phyloP scores from a whole-genome alignment of 2,113 vertebrate species.

The Apteryx owenii region DNA sequence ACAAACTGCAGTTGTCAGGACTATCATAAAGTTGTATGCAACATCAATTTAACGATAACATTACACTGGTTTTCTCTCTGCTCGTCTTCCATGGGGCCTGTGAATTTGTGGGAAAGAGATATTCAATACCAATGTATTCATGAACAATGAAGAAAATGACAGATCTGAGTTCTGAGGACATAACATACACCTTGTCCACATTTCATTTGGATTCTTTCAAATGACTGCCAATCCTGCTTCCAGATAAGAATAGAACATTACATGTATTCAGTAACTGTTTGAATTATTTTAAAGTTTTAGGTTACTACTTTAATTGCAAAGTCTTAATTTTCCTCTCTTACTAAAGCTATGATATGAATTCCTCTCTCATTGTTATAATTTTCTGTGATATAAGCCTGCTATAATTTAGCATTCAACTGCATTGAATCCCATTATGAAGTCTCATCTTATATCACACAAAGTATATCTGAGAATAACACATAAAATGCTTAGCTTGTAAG shows the following conservation, averaged over 20 bases:
- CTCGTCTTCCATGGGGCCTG: slow-evolving; percentile 80
- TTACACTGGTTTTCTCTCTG: slow-evolving; percentile 78
- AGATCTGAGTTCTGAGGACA: slow-evolving; percentile 79
- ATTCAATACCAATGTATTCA: slow-evolving; percentile 89
- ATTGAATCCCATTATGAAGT: slow-evolving; percentile 54
- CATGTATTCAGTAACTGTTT: slow-evolving; percentile 66
- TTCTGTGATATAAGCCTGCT: slow-evolving; percentile 64
- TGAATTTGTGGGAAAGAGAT: slow-evolving; percentile 91
- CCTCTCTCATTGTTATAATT: slow-evolving; percentile 51
- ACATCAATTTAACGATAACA: slow-evolving; percentile 91
- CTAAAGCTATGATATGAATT: slow-evolving; percentile 58
- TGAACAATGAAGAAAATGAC: slow-evolving; percentile 90
- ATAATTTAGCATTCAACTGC: slow-evolving; percentile 64
- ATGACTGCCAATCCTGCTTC: slow-evolving; percentile 55
- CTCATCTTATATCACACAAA: slow-evolving; percentile 44
- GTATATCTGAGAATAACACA: slow-evolving; percentile 32
- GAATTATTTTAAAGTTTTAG: slow-evolving; percentile 75
- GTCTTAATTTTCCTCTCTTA: slow-evolving; percentile 57
- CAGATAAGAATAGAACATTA: slow-evolving; percentile 70
- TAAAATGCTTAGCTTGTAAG: slow-evolving; percentile 67
- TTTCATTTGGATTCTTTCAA: slow-evolving; percentile 67
- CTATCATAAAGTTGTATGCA: slow-evolving; percentile 85
- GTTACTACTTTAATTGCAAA: slow-evolving; percentile 74
- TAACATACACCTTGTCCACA: slow-evolving; percentile 71
- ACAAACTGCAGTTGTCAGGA: slow-evolving; percentile 72